Evolutionary conservation across 2,797 vertebrate genomes (phyloP).

Genomic region (Sebastes elongatus): DNA sequence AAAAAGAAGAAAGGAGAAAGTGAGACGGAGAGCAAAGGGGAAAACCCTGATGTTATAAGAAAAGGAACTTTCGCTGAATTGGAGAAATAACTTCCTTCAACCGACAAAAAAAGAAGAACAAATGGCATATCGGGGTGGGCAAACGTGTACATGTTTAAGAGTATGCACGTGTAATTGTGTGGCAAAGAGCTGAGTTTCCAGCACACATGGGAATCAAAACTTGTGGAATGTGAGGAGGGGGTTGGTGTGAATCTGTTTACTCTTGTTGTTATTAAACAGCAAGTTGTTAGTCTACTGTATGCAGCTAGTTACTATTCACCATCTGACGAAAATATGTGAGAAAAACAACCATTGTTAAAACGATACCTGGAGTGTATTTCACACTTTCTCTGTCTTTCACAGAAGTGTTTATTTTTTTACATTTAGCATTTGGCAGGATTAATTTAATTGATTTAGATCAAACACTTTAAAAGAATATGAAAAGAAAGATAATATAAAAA

Average conservation of each 20-base stretch:
- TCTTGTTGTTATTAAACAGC: slow-evolving; percentile 62
- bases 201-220: slow-evolving; percentile 68
- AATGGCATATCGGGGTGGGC: slow-evolving; percentile 32
- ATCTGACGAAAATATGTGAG: slow-evolving; percentile 26
- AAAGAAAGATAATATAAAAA: neutral
- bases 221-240: slow-evolving; percentile 68
- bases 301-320: slow-evolving; percentile 14
- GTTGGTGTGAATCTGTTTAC: slow-evolving; percentile 68
- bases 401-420: neutral
- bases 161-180: slow-evolving; percentile 41
- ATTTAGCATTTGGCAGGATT: neutral
- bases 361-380: neutral
- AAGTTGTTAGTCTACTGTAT: slow-evolving; percentile 42
- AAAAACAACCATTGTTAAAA: slow-evolving; percentile 16
- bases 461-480: neutral
- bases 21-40: slow-evolving; percentile 71
- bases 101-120: slow-evolving; percentile 59
- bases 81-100: slow-evolving; percentile 73
- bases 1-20: slow-evolving; percentile 71
- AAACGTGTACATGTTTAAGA: slow-evolving; percentile 35
- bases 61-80: slow-evolving; percentile 71
- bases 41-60: slow-evolving; percentile 66
- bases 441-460: neutral
- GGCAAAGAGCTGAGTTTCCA: slow-evolving; percentile 49
- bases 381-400: neutral